Evolutionary conservation across 2,113 vertebrate genomes (phyloP).

Genomic region (Tautogolabrus adspersus): DNA sequence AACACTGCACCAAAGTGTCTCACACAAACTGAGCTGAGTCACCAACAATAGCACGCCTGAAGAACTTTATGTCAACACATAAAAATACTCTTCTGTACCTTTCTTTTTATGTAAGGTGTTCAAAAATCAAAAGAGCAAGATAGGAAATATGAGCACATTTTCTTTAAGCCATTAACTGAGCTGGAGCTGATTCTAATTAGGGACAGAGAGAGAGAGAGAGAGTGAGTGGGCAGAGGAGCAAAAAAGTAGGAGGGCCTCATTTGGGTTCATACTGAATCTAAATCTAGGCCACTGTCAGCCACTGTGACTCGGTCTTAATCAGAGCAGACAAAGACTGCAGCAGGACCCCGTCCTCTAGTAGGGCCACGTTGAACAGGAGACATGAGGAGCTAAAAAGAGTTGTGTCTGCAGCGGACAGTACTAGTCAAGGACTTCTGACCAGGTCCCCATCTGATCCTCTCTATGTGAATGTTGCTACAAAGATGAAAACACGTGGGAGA

Average conservation of each 20-base stretch:
- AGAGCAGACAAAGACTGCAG: constrained; percentile 50
- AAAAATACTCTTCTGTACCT: background rate
- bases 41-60: constrained; percentile 14
- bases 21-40: constrained; percentile 55
- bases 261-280: constrained; percentile 41
- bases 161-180: constrained; percentile 5
- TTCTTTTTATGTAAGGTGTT: background rate
- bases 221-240: constrained; percentile 11
- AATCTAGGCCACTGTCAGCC: constrained; percentile 57
- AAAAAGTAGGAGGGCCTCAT: constrained; percentile 32
- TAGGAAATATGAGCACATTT: background rate
- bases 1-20: constrained; percentile 55
- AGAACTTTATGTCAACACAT: constrained; percentile 2
- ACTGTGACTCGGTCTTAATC: constrained; percentile 44
- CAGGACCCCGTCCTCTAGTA: constrained; percentile 13
- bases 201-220: constrained; percentile 29
- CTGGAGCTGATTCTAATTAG: constrained; percentile 28
- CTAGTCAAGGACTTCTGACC: background rate
- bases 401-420: constrained; percentile 9
- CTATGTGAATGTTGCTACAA: background rate
- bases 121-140: background rate
- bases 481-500: background rate
- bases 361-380: constrained; percentile 6
- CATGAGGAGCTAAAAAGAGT: constrained; percentile 1
- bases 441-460: background rate